Evolutionary conservation across 2,888 invertebrate species (phyloP), one percentile per base, ranked within the genome.

Genomic region (Tetranychus truncatus): DNA sequence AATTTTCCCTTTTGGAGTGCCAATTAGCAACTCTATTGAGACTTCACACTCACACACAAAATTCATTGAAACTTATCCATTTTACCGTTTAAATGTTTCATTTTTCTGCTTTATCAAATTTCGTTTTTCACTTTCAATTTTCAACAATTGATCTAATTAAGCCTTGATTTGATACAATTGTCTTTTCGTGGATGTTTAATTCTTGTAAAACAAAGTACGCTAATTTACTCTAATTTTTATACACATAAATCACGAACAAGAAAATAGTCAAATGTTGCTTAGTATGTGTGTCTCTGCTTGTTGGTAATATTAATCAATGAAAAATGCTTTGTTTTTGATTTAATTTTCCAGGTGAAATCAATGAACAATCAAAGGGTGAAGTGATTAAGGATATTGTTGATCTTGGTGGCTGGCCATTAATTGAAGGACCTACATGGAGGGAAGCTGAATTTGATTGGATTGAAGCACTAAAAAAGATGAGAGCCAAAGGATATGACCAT

Each of bases 401-500:
- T 18, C 85, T 95, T 44, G 95, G 95, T 0, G 93, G 94, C 4
- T 95, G 95, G 95, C 95, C 95, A 0, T 89, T 91, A n/a, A 84
- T 93, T 66, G 89, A 89, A 78, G 92, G 89, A 0, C 85, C 87
- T 45, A 66, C 44, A 6, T 94, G 93, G 93, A 78, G 77, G 18
- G 82, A 82, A 0, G 46, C 72, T 11, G 82, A 84, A 11, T 94
- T 91, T 85, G 86, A 87, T 77, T 94, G 93, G 94, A 88, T 88
- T 80, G 85, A 89, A 79, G 88, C 90, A 0, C 89, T 91, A 8
- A 91, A 90, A 84, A 88, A 87, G 77, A 92, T 91, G 85, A 87
- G 91, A 71, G 83, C 85, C 74, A 84, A 87, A 74, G 93, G 93
- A 1, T 92, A 91, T 83, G 91, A 91, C 78, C 89, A 91, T 76